Percentiles rank a stretch among this genome's conserved stretches.
Conservation (phyloP, 2,797 vertebrate genomes). For the Neostethus bicornis region DNA sequence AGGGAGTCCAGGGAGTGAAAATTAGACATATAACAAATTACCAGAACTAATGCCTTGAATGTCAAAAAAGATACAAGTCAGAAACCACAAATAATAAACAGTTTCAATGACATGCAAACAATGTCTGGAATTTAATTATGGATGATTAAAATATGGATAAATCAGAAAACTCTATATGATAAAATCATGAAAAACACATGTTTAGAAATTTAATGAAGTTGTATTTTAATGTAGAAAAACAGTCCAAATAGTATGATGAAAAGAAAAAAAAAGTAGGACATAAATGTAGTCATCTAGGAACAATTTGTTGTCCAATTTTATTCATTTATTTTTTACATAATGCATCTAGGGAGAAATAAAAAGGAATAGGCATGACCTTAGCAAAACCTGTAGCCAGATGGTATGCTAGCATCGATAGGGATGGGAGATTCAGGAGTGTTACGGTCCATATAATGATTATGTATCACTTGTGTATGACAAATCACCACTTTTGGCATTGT, state of each 20-base stretch:
- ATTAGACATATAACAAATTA: slow-evolving; percentile 74
- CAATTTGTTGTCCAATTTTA: no score
- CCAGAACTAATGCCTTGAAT: slow-evolving; percentile 60
- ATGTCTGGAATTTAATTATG: slow-evolving; percentile 36
- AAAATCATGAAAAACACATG: slow-evolving; percentile 22
- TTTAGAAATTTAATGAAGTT: slow-evolving; percentile 10
- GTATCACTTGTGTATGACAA: slow-evolving; percentile 81
- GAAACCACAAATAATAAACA: slow-evolving; percentile 49
- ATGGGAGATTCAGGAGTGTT: slow-evolving; percentile 62
- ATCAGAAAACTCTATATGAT: slow-evolving; percentile 1
- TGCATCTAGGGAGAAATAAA: slow-evolving; percentile 37
- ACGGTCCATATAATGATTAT: slow-evolving; percentile 83
- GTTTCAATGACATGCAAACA: no score
- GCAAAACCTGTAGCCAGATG: slow-evolving; percentile 57
- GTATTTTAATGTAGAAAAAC: slow-evolving; percentile 24
- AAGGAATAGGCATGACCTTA: slow-evolving; percentile 42
- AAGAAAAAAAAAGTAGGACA: not conserved
- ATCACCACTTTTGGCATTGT: slow-evolving; percentile 86
- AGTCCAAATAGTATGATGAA: slow-evolving; percentile 20
- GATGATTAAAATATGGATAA: no score
- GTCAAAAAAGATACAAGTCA: slow-evolving; percentile 64
- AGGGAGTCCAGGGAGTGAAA: slow-evolving; percentile 73
- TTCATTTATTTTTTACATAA: slow-evolving; percentile 21
- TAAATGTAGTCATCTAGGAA: no score
- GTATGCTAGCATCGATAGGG: slow-evolving; percentile 59